Conservation (phyloP, 2,888 invertebrate species). For the Hofmannophila pseudospretella region DNA sequence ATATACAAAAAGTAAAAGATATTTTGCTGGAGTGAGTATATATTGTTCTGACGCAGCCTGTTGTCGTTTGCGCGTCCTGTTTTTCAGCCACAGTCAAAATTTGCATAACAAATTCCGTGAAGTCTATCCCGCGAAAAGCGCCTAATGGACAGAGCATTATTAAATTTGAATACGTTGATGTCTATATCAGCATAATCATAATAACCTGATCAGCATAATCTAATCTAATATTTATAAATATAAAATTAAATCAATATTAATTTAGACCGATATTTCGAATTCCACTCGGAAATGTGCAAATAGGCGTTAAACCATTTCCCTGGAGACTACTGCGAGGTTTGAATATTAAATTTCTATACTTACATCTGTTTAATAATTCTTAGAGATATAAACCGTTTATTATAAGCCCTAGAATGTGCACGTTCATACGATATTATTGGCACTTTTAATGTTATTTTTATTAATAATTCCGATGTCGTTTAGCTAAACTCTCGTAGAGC, state of each 20-base stretch:
- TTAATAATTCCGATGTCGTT: constrained; percentile 23
- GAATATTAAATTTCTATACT: constrained; percentile 52
- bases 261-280: constrained; percentile 16
- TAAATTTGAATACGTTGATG: constrained; percentile 24
- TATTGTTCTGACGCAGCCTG: constrained; percentile 15
- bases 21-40: constrained; percentile 6
- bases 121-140: constrained; percentile 18
- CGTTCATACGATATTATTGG: neutral
- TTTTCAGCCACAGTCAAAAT: constrained; percentile 25
- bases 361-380: constrained; percentile 20
- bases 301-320: constrained; percentile 33
- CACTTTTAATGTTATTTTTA: neutral
- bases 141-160: constrained; percentile 18
- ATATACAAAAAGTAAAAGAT: constrained; percentile 3
- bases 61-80: constrained; percentile 19
- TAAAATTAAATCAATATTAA: constrained; percentile 17
- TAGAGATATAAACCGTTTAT: constrained; percentile 13
- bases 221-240: no score
- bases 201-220: no score
- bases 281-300: constrained; percentile 30
- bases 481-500: constrained; percentile 30
- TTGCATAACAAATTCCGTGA: constrained; percentile 34
- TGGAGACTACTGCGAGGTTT: constrained; percentile 28
- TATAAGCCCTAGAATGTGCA: neutral
- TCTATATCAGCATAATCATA: no score